Percentiles rank a stretch among this genome's conserved stretches.
Conservation (phyloP, 2,797 vertebrate genomes). For the Knipowitschia caucasica region DNA sequence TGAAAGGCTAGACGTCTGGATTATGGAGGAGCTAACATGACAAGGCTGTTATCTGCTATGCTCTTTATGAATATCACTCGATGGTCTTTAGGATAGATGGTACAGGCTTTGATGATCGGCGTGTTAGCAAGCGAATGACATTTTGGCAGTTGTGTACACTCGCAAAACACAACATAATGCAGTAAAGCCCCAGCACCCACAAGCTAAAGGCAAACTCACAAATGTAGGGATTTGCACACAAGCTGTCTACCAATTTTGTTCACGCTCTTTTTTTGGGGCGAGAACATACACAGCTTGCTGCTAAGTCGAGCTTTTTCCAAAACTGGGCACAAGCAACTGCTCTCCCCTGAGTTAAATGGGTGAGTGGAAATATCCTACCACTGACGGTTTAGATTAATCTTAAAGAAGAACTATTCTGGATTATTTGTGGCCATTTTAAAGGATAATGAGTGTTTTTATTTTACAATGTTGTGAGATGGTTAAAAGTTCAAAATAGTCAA, state of each 20-base stretch:
- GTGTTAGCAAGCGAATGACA: constrained; percentile 59
- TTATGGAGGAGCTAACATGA: constrained; percentile 70
- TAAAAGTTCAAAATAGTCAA: too few relatives aligned
- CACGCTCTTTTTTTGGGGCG: constrained; percentile 30
- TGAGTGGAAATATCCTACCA: constrained; percentile 34
- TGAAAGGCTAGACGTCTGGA: constrained; percentile 66
- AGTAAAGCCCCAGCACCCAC: constrained; percentile 47
- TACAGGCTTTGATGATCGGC: constrained; percentile 65
- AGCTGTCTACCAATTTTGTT: constrained; percentile 54
- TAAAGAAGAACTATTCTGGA: neutral
- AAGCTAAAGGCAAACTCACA: constrained; percentile 33
- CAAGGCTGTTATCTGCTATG: constrained; percentile 75
- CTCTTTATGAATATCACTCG: constrained; percentile 77
- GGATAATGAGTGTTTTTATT: too few relatives aligned
- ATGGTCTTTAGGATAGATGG: constrained; percentile 73
- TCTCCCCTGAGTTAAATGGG: constrained; percentile 15
- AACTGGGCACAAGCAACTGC: constrained; percentile 16
- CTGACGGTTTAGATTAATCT: neutral
- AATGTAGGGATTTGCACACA: constrained; percentile 58
- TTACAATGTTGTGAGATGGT: too few relatives aligned
- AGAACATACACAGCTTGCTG: constrained; percentile 26
- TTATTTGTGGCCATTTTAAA: too few relatives aligned
- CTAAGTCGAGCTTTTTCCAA: constrained; percentile 26
- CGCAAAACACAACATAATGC: constrained; percentile 54
- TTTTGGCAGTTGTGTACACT: constrained; percentile 67